These are phyloP conservation scores for Apamea epomidion DNA, from an alignment of 2,888 invertebrate species.

Conservation along the genomic window DNA sequence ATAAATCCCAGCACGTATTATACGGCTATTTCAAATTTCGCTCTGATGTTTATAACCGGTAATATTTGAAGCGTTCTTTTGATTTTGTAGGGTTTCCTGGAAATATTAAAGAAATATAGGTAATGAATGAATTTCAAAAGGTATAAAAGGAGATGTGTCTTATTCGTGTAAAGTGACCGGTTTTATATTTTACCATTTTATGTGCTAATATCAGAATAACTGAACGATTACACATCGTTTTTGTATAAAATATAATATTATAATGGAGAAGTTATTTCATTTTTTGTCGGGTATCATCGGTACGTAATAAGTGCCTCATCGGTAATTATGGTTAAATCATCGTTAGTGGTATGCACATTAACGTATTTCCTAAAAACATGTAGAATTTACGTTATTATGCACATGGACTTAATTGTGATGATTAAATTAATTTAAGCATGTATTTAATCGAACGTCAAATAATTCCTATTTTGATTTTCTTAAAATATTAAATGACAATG, in stretches of 20 bases:
- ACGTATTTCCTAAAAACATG: not conserved
- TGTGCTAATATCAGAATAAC: constrained; percentile 10
- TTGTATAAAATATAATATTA: not conserved
- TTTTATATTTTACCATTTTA: constrained; percentile 33
- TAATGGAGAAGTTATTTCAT: not conserved
- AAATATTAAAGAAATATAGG: constrained; percentile 41
- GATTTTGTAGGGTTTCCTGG: constrained; percentile 43
- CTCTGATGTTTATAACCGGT: constrained; percentile 43
- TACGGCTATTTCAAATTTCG: constrained; percentile 53
- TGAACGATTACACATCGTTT: constrained; percentile 5
- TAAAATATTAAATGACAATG: not conserved
- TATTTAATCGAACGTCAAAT: too few relatives aligned
- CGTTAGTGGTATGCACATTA: not conserved
- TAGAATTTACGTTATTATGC: not conserved
- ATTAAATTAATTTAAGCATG: not conserved
- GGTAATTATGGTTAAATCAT: not conserved
- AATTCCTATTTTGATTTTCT: not conserved
- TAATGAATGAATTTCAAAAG: constrained; percentile 52
- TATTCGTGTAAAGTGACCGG: constrained; percentile 33
- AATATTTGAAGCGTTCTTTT: constrained; percentile 49
- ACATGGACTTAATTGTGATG: not conserved
- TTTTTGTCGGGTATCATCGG: not conserved
- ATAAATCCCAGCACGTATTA: constrained; percentile 56
- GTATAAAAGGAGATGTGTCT: constrained; percentile 31
- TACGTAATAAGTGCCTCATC: not conserved